Evolutionary conservation across 2,113 vertebrate species (phyloP).

Genomic region (Oxygymnocypris stewartii): DNA sequence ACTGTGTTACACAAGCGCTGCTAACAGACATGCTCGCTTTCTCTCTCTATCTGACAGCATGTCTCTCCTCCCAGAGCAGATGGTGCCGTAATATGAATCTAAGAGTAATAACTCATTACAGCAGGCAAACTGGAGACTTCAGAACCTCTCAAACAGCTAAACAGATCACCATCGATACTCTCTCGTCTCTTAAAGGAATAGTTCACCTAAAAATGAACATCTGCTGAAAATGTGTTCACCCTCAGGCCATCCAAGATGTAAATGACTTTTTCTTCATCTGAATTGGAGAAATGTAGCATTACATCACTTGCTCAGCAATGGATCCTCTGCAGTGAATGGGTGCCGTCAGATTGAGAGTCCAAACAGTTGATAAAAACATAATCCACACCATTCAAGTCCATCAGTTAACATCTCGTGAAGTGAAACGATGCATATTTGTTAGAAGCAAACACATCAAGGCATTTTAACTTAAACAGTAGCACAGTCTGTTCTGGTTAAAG

Average conservation of each 20-base stretch:
- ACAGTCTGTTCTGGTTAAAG: too few relatives aligned
- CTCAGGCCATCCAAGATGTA: not conserved
- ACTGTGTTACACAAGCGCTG: not conserved
- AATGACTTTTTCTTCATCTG: too few relatives aligned
- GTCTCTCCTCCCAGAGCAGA: constrained; percentile 44
- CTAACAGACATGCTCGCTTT: not conserved
- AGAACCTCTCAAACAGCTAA: constrained; percentile 2
- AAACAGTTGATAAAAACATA: too few relatives aligned
- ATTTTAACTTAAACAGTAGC: too few relatives aligned
- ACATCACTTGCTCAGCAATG: too few relatives aligned
- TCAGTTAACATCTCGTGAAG: not conserved
- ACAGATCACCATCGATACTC: not conserved
- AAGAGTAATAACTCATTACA: constrained; percentile 43
- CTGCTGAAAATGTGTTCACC: not conserved
- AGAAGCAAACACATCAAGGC: not conserved
- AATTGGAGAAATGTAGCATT: too few relatives aligned
- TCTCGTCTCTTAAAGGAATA: not conserved
- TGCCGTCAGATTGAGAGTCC: too few relatives aligned
- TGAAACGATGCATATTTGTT: not conserved
- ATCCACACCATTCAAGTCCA: too few relatives aligned
- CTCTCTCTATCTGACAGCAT: not conserved
- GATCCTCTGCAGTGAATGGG: too few relatives aligned
- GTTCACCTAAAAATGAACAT: not conserved
- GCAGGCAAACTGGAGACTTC: constrained; percentile 30
- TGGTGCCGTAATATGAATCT: constrained; percentile 50